Evolutionary conservation across 1,140 invertebrate species (phyloP), one percentile per base, ranked within the genome.

Genomic region (Phymastichus coffea): DNA sequence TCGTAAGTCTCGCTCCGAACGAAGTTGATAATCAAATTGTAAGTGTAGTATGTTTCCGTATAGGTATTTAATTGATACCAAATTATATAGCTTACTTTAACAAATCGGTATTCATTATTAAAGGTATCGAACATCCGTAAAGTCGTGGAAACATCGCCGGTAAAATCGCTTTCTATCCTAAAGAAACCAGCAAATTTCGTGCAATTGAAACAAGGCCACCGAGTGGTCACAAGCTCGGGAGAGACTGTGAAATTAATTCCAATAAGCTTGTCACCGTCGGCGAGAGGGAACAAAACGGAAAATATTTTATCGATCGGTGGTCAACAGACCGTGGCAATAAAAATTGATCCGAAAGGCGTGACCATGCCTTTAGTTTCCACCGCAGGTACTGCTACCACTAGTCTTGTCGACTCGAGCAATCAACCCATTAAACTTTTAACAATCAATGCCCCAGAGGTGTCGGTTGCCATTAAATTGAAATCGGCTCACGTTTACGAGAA

Each of bases 161-260:
- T 60, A 0, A 78, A 72, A 52, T 74, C 74, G 8, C 12, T n/a
- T n/a, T n/a, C n/a, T n/a, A n/a, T 79, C 0, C 33, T 80, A 6
- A 78, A 71, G 20, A 74, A 75, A 41, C 25, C 66, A n/a, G n/a
- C n/a, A n/a, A 3, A 70, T 44, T 25, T 68, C 74, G 2, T 51
- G 71, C n/a, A 68, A 78, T 25, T 80, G 8, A 77, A 79, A 15
- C 68, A 73, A n/a, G n/a, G n/a, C n/a, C n/a, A n/a, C n/a, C n/a
- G n/a, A 41, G 3, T 71, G 0, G 69, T 7, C 12, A 25, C 38
- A 12, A 17, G 47, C 12, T 43, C 46, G n/a, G 64, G 66, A n/a
- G 73, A 75, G 30, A 57, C 65, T 0, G 51, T 74, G 28, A 73
- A 70, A 46, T n/a, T 76, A 9, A 71, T 70, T 15, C 67, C 68